Evolutionary conservation across 2,888 invertebrate species (phyloP), one percentile per base, ranked within the genome.

Genomic region (Bimastos eiseni): DNA sequence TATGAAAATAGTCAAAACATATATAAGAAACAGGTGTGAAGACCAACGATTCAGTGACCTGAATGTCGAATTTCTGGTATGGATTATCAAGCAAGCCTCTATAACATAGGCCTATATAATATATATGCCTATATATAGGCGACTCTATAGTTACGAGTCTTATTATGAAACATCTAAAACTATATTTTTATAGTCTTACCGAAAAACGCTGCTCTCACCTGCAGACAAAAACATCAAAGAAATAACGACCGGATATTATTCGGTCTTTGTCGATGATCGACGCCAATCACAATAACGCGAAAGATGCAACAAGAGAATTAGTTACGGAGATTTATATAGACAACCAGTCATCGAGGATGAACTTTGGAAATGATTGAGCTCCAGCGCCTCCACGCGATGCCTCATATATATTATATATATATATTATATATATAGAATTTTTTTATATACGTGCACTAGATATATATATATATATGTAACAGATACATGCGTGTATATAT

Each of bases 291-390:
- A 70, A n/a, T n/a, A n/a, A n/a, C n/a, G 13, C n/a, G n/a, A 11
- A 70, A 70, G 70, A 70, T 70, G 70, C 8, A 70, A 70, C 70
- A 11, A 17, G n/a, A 70, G 70, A 70, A 70, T 70, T 11, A 70
- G 70, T 70, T 70, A 70, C 70, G n/a, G 70, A 30, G n/a, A 70
- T 70, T 70, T 70, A 70, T 70, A 70, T 70, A 70, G 70, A 70
- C 70, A 70, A 70, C 70, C 70, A 70, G 70, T 70, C 70, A 70
- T 30, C 70, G 1, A n/a, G 70, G 70, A 70, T 70, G 70, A 70
- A 70, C 70, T 70, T 70, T 70, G 70, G 70, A 70, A 70, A 70
- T 70, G 70, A 70, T 70, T 70, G 70, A 70, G 70, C 30, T n/a
- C 70, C 30, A 70, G n/a, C 70, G 70, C 70, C 70, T 70, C 30